Base-by-base conservation (phyloP, 2,113 vertebrate genomes). In the Oostethus manadensis region DNA sequence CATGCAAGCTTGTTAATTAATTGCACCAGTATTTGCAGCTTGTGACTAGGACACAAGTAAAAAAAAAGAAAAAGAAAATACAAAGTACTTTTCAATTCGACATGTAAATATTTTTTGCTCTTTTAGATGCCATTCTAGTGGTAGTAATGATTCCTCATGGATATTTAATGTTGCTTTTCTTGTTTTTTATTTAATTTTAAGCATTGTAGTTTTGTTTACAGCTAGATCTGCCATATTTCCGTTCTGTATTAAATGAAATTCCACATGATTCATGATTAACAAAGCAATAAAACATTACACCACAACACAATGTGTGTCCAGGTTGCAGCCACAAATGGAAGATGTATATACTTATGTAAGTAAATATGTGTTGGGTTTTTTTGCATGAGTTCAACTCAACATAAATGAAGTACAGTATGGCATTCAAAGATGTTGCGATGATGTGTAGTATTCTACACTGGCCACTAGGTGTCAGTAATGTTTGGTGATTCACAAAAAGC, bases 81-180 rank as follows among this genome's bases (percentile, higher is more conserved):
- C 68, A 66, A 65, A 54, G 59, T 48, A 15, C 21, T 50, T 72
- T 56, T 33, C 53, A 14, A 70, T 74, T 71, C 64, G 60, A 35
- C 38, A 20, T 85, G 81, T 88, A 87, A 66, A 88, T 86, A 81
- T 64, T 54, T 43, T 33, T 60, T 62, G 38, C 23, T 55, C 21
- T 22, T 46, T 46, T 26, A 65, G 58, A 58, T 58, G 54, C 53
- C 53, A 64, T 55, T 5, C 48, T 20, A 15, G 58, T 58, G 43
- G 35, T 60, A 68, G 49, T 22, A 8, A 63, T 74, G 18, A 80
- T 70, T 66, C 22, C 65, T 10, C 33, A 8, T 78, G 71, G 76
- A 56, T 83, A 82, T 85, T 74, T 78, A 81, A 84, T 77, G 58
- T 73, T 57, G 29, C 29, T 33, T 33, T 33, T 33, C 29, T 33